Evolutionary conservation across 2,797 vertebrate species (phyloP).

Genomic region (Salmo trutta): DNA sequence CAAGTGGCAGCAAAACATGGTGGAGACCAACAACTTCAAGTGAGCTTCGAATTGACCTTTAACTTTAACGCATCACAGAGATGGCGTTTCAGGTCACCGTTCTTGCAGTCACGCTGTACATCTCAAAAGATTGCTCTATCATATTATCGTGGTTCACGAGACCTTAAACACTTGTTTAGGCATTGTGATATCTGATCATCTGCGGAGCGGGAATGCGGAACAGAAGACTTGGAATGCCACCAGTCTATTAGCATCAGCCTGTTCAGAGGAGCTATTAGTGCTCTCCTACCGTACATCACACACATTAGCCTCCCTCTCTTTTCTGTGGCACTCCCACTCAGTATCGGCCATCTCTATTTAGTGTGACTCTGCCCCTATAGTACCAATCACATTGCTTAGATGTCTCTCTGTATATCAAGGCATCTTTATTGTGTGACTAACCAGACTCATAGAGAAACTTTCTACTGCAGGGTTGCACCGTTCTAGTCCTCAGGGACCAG

Average conservation of each 20-base stretch:
- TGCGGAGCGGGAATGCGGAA: not conserved
- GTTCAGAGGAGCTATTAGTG: not conserved
- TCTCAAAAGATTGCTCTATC: not conserved
- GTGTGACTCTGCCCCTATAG: not conserved
- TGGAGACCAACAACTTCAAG: slow-evolving; percentile 91
- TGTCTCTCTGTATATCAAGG: not conserved
- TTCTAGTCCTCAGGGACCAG: too few species aligned
- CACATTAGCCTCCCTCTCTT: too few species aligned
- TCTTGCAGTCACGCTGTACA: not conserved
- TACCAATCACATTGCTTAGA: not conserved
- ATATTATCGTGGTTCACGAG: not conserved
- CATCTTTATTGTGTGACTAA: too few species aligned
- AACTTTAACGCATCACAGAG: not conserved
- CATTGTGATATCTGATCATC: not conserved
- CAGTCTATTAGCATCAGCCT: not conserved
- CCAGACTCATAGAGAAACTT: not conserved
- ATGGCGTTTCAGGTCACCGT: not conserved
- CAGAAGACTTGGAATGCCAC: not conserved
- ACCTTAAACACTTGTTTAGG: not conserved
- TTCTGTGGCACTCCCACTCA: too few species aligned
- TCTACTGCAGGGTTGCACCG: not conserved
- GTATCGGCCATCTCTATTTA: too few species aligned
- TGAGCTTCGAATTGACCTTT: slow-evolving; percentile 60
- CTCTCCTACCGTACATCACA: not conserved
- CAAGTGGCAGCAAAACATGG: slow-evolving; percentile 91